phyloP scores from a whole-genome alignment of 1,140 invertebrate species.

The Drosophila murphyi region DNA sequence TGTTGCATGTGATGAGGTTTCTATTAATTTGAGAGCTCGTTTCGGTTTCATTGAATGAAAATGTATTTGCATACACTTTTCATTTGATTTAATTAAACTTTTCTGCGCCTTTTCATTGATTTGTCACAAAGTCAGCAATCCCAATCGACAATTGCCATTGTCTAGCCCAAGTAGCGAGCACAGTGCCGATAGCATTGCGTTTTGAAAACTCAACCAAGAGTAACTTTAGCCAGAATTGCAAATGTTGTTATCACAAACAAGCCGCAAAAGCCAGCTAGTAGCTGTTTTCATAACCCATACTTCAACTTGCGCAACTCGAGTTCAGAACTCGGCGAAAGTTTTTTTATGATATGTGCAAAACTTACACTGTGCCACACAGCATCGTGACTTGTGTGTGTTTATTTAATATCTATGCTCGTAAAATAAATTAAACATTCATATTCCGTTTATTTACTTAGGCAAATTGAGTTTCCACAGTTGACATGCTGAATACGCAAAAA shows the following conservation, averaged over 20 bases:
- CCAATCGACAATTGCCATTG: slow-evolving; percentile 15
- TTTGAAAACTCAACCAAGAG: not conserved
- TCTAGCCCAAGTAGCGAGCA: not conserved
- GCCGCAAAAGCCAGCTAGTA: slow-evolving; percentile 46
- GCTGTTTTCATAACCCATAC: slow-evolving; percentile 13
- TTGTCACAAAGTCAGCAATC: slow-evolving; percentile 1
- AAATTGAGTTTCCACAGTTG: slow-evolving; percentile 81
- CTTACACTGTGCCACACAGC: slow-evolving; percentile 25
- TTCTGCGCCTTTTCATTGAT: slow-evolving; percentile 12
- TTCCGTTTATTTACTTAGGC: slow-evolving; percentile 82
- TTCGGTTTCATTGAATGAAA: slow-evolving; percentile 16
- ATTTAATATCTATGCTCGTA: slow-evolving; percentile 77
- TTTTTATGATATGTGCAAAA: slow-evolving; percentile 35
- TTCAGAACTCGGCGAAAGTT: slow-evolving; percentile 31
- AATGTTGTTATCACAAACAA: slow-evolving; percentile 62
- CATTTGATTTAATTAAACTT: slow-evolving; percentile 46
- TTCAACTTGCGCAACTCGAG: slow-evolving; percentile 12
- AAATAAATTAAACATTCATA: slow-evolving; percentile 83
- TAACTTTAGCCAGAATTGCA: slow-evolving; percentile 54
- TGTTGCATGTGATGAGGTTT: slow-evolving; percentile 41
- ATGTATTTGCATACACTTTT: slow-evolving; percentile 11
- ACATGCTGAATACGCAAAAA: slow-evolving; percentile 70
- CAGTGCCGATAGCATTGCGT: slow-evolving; percentile 2
- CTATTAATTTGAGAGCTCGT: slow-evolving; percentile 26
- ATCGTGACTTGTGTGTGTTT: slow-evolving; percentile 63